Evolutionary conservation across 2,888 invertebrate species (phyloP), one percentile per base, ranked within the genome.

Genomic region (Phengaris arion): DNA sequence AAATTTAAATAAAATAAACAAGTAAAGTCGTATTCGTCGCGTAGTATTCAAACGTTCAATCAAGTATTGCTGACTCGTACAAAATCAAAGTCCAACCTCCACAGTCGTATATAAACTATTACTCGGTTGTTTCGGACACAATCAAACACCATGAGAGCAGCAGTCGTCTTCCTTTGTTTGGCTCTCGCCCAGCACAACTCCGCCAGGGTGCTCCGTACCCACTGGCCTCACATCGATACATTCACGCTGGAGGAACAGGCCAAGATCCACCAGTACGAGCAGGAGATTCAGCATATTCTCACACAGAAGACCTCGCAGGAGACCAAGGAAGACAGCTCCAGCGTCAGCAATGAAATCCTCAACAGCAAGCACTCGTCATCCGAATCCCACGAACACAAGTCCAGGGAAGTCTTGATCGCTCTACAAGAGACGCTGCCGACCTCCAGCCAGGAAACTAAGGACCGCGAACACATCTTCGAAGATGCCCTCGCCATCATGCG

Each of bases 101-200:
- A 22, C 10, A 35, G 12, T 13, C 4, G 69, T 75, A 75, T 75
- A 75, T 59, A 75, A 75, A 75, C 9, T 51, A 48, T 5, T 13
- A 35, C 10, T 55, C n/a, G 48, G 13, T 9, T 4, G 46, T 3
- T n/a, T 10, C n/a, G 48, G 54, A n/a, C 78, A 81, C 79, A 81
- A 73, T 79, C 76, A 77, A 87, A 35, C 85, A 84, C 80, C 80
- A 93, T 93, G 93, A 92, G 89, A 87, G 87, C 88, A 81, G 85
- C 84, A 81, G 85, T 84, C 82, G 80, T 87, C 75, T 80, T 92
- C 75, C 81, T 92, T 82, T 91, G 89, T 84, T 84, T 92, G 75
- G 85, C 87, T 45, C 83, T 93, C 78, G 86, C 86, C 79, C 86
- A 85, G 81, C 83, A 85, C 78, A 82, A 85, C 79, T 82, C 85